Evolutionary conservation across 2,797 vertebrate species (phyloP).

Genomic region (Acanthurus lineatus): DNA sequence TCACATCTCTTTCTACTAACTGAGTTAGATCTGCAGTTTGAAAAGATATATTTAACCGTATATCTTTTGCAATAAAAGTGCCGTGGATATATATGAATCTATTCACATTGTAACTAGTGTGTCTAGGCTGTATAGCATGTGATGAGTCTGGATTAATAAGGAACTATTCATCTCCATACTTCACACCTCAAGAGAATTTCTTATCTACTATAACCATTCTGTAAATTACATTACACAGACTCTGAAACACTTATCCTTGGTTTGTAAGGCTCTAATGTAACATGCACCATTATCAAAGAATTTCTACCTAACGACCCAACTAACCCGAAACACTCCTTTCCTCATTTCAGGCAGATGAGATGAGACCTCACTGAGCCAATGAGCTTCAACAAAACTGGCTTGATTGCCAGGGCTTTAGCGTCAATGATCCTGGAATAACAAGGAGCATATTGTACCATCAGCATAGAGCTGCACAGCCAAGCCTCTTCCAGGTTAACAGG

Average conservation of each 20-base stretch:
- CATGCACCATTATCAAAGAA: constrained; percentile 80
- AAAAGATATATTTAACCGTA: constrained; percentile 53
- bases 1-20: constrained; percentile 8
- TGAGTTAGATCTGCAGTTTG: constrained; percentile 26
- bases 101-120: constrained; percentile 38
- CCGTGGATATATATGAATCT: constrained; percentile 40
- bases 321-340: constrained; percentile 71
- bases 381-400: constrained; percentile 84
- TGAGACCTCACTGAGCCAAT: constrained; percentile 85
- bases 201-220: constrained; percentile 68
- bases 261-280: constrained; percentile 82
- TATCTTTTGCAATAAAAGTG: constrained; percentile 61
- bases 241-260: constrained; percentile 74
- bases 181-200: constrained; percentile 69
- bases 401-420: constrained; percentile 84
- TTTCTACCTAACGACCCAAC: constrained; percentile 83
- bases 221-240: constrained; percentile 73
- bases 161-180: constrained; percentile 70
- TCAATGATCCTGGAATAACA: constrained; percentile 89
- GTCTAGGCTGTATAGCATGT: constrained; percentile 38
- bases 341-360: constrained; percentile 78
- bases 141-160: constrained; percentile 62
- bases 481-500: constrained; percentile 79
- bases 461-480: constrained; percentile 68
- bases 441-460: constrained; percentile 85